Percentiles rank a stretch among this genome's conserved stretches.
These are phyloP conservation scores for Odontomyia ornata DNA, from an alignment of 2,888 invertebrate species.

Conservation along the genomic window DNA sequence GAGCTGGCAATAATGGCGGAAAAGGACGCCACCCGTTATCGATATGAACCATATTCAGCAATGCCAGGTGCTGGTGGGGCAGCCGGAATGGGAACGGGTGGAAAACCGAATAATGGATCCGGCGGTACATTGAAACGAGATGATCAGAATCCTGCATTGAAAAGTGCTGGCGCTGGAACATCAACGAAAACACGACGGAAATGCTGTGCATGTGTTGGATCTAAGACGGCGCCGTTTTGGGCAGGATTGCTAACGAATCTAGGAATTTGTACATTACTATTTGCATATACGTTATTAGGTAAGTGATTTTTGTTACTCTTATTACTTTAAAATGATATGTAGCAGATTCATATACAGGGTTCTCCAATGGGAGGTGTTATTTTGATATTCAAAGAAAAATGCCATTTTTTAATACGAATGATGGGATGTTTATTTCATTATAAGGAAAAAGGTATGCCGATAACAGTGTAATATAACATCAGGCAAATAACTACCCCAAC, in stretches of 20 bases:
- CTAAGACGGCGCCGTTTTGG: slow-evolving; percentile 61
- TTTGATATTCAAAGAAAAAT: no score
- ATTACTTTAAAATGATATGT: no score
- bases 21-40: slow-evolving; percentile 61
- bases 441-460: no score
- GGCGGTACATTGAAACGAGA: slow-evolving; percentile 57
- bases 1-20: slow-evolving; percentile 50
- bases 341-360: background rate
- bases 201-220: slow-evolving; percentile 54
- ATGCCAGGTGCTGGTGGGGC: slow-evolving; percentile 33
- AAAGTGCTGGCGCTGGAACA: slow-evolving; percentile 46
- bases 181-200: slow-evolving; percentile 49
- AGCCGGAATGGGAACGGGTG: slow-evolving; percentile 14
- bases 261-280: slow-evolving; percentile 81
- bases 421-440: no score
- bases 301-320: slow-evolving; percentile 58
- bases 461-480: background rate
- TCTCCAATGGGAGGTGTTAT: no score
- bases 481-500: no score
- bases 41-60: slow-evolving; percentile 64
- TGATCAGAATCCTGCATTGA: slow-evolving; percentile 46
- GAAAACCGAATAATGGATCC: slow-evolving; percentile 52
- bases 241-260: slow-evolving; percentile 82
- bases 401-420: no score
- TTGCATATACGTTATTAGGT: slow-evolving; percentile 79